phyloP scores from a whole-genome alignment of 2,888 invertebrate genomes.

The Melanostoma scalare region DNA sequence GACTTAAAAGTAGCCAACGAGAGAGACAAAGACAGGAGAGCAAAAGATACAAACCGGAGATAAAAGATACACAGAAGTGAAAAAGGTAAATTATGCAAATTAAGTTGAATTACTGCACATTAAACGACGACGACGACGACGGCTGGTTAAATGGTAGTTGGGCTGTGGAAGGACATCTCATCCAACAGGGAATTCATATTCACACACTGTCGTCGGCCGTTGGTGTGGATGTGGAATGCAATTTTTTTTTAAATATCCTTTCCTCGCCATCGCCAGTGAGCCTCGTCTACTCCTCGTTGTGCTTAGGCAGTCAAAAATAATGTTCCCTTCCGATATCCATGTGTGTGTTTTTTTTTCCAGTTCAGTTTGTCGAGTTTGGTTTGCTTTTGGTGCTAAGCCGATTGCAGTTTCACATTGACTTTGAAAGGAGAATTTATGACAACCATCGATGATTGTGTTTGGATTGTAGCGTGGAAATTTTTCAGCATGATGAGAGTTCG shows the following conservation, averaged over 20 bases:
- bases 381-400: slow-evolving; percentile 17
- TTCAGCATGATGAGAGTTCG: slow-evolving; percentile 15
- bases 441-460: slow-evolving; percentile 9
- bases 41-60: slow-evolving; percentile 2
- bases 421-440: slow-evolving; percentile 25
- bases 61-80: slow-evolving; percentile 13
- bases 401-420: slow-evolving; percentile 48
- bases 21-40: not conserved
- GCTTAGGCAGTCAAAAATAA: not conserved
- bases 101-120: slow-evolving; percentile 50
- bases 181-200: no score
- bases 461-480: slow-evolving; percentile 38
- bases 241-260: slow-evolving; percentile 4
- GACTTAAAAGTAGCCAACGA: not conserved
- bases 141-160: no score
- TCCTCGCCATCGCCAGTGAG: not conserved
- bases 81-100: slow-evolving; percentile 72
- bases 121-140: not conserved
- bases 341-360: slow-evolving; percentile 11
- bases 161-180: no score
- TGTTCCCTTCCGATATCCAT: not conserved
- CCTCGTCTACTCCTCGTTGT: not conserved
- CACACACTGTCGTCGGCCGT: not conserved
- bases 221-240: not conserved
- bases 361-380: slow-evolving; percentile 17